phyloP scores from a whole-genome alignment of 2,113 vertebrate species.

The Helogale parvula region DNA sequence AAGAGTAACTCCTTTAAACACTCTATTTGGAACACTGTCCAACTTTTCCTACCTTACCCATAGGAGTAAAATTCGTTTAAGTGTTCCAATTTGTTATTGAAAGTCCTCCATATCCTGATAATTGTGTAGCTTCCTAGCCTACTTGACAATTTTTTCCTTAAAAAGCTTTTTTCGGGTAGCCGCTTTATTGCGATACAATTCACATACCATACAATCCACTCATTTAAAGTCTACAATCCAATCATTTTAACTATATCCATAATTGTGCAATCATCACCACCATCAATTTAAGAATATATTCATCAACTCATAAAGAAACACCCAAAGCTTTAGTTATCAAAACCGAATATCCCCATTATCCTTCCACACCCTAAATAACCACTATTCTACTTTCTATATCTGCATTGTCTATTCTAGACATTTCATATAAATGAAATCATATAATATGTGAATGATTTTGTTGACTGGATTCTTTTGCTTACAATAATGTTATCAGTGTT shows the following conservation, averaged over 20 bases:
- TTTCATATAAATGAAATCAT: not conserved
- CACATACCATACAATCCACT: not conserved
- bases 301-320: not conserved
- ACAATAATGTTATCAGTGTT: not conserved
- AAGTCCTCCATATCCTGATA: not conserved
- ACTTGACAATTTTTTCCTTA: not conserved
- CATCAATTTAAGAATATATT: not conserved
- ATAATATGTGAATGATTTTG: not conserved
- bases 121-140: not conserved
- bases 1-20: not conserved
- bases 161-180: not conserved
- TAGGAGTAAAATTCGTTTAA: not conserved
- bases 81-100: not conserved
- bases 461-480: not conserved
- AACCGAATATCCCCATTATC: not conserved
- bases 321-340: not conserved
- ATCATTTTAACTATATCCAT: not conserved
- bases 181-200: not conserved
- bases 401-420: not conserved
- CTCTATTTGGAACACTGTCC: not conserved
- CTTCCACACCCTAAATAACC: not conserved
- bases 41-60: not conserved
- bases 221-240: not conserved
- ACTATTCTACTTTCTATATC: not conserved
- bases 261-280: not conserved